Conservation (phyloP, 2,113 vertebrate species). For the Megaceryle torquata region DNA sequence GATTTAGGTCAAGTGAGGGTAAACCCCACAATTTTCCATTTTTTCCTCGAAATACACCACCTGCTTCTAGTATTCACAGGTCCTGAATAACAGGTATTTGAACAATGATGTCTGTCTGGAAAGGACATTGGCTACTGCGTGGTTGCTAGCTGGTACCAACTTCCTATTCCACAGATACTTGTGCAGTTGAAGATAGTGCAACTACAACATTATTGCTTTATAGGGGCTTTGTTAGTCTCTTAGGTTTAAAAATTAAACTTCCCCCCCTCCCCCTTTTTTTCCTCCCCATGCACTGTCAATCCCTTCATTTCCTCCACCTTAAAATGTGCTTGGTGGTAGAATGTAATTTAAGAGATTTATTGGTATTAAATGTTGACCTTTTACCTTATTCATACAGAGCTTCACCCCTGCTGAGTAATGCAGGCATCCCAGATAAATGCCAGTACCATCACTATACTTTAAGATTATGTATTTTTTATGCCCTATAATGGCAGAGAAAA, state of each 20-base stretch:
- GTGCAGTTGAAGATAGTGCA: background rate
- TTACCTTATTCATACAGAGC: background rate
- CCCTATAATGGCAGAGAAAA: background rate
- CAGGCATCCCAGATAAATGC: background rate
- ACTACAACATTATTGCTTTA: background rate
- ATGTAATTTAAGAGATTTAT: background rate
- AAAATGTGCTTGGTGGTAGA: background rate
- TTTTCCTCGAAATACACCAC: background rate
- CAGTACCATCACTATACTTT: background rate
- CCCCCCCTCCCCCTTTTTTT: background rate
- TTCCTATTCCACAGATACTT: background rate
- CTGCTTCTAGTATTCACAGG: background rate
- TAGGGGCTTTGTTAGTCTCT: background rate
- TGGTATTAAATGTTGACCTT: background rate
- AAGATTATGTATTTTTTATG: background rate
- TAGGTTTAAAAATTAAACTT: background rate
- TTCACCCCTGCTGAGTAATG: background rate
- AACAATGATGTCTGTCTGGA: background rate
- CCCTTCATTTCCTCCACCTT: background rate
- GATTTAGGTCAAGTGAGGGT: background rate
- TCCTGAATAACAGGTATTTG: background rate
- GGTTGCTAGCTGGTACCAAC: background rate
- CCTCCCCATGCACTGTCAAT: background rate
- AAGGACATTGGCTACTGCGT: background rate
- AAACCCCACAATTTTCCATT: background rate